phyloP scores from a whole-genome alignment of 2,113 vertebrate species.

The Leptocoma aspasia region DNA sequence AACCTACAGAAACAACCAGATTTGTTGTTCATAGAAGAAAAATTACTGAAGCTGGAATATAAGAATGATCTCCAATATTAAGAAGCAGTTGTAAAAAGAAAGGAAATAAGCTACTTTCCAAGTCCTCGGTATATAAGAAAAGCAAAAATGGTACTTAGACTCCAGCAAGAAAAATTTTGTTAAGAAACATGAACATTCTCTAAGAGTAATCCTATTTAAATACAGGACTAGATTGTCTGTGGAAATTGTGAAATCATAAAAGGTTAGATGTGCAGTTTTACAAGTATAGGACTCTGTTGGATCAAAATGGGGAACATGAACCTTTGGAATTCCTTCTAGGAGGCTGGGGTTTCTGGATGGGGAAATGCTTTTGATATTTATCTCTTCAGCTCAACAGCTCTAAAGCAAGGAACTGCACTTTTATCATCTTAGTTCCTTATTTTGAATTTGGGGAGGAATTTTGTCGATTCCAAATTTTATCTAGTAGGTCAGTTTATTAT shows the following conservation, averaged over 20 bases:
- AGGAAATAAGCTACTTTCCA: neutral
- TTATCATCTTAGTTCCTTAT: neutral
- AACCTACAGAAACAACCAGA: neutral
- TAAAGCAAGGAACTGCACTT: neutral
- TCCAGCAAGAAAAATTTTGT: neutral
- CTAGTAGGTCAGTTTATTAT: neutral
- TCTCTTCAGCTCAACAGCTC: neutral
- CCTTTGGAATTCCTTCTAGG: neutral
- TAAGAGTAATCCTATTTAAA: neutral
- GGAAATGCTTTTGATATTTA: neutral
- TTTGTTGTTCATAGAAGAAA: neutral
- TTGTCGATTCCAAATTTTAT: neutral
- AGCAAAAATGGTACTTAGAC: neutral
- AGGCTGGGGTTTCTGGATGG: neutral
- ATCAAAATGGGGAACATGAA: neutral
- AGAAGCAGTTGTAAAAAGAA: neutral
- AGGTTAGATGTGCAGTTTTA: neutral
- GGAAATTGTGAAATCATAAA: neutral
- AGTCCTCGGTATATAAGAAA: neutral
- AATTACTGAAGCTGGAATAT: neutral
- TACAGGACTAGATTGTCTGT: neutral
- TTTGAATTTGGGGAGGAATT: neutral
- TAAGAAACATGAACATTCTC: neutral
- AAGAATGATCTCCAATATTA: neutral
- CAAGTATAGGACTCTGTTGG: neutral